Evolutionary conservation across 2,797 vertebrate species (phyloP), one percentile per base, ranked within the genome.

Genomic region (Xenops minutus): DNA sequence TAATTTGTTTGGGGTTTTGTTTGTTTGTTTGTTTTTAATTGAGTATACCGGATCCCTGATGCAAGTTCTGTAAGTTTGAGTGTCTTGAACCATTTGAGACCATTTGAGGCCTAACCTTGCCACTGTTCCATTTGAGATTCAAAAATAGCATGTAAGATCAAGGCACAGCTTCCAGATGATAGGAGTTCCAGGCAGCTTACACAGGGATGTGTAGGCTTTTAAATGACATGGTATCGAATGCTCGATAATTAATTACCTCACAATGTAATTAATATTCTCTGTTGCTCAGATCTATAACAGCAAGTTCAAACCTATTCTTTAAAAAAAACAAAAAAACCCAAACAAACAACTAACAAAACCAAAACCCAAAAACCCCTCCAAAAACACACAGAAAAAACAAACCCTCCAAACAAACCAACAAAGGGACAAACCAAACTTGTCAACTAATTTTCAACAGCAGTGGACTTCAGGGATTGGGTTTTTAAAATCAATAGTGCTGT

Each of bases 401-500:
- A 48, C 9, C 23, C 0, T 8, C n/a, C 10, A 48, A 56, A 49
- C 7, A 29, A 43, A 23, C 6, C 7, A 62, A n/a, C 5, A 49
- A 37, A 68, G 24, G 13, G 68, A 36, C 3, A n/a, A 39, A 9
- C 1, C 7, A 29, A 59, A 84, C 46, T 41, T 51, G 27, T 94
- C 89, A 93, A 58, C 46, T 46, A 12, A 82, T 84, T 96, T 69
- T 84, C 43, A 94, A 96, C 95, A 94, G 27, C 51, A 88, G 82
- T 43, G 37, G 32, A 68, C 92, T 96, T 96, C 15, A 36, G 71
- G 92, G 89, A 90, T 32, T 95, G 81, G 30, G 0, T 14, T 84
- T 81, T 96, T 61, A 72, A 69, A 96, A 96, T 98, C 96, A 55
- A 97, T 97, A 96, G 37, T 27, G 55, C 49, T 95, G 75, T 95